Evolutionary conservation across 2,888 invertebrate genomes (phyloP).

Genomic region (Apoda limacodes): DNA sequence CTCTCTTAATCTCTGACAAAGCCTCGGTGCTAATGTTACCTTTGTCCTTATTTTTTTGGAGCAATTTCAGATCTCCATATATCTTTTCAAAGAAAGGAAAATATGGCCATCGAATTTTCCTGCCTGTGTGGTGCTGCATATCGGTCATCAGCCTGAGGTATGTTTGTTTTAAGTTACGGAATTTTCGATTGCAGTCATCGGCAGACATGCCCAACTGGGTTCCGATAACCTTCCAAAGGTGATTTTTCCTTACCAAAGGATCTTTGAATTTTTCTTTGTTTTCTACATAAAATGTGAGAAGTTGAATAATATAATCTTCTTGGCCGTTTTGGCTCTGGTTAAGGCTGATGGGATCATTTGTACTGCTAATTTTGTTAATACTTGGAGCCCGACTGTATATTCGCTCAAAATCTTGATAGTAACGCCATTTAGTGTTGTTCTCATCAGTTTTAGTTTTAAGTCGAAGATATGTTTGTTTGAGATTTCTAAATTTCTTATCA

Average conservation of each 20-base stretch:
- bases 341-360: conserved; percentile 21
- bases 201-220: conserved; percentile 38
- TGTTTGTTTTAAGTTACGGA: conserved; percentile 56
- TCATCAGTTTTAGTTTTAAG: conserved; percentile 38
- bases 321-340: conserved; percentile 26
- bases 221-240: conserved; percentile 42
- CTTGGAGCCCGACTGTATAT: conserved; percentile 30
- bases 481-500: conserved; percentile 56
- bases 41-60: conserved; percentile 13
- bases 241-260: conserved; percentile 45
- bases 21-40: conserved; percentile 26
- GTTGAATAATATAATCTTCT: conserved; percentile 43
- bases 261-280: conserved; percentile 48
- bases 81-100: conserved; percentile 50
- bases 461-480: conserved; percentile 54
- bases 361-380: conserved; percentile 14
- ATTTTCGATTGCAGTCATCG: conserved; percentile 55
- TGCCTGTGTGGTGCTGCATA: conserved; percentile 36
- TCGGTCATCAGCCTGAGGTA: conserved; percentile 44
- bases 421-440: conserved; percentile 48
- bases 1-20: conserved; percentile 34
- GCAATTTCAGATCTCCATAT: conserved; percentile 28
- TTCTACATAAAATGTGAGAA: conserved; percentile 47
- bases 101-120: conserved; percentile 48
- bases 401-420: conserved; percentile 49